These are phyloP conservation scores for Sclerurus mexicanus DNA, from an alignment of 2,113 vertebrate species.

Conservation along the genomic window DNA sequence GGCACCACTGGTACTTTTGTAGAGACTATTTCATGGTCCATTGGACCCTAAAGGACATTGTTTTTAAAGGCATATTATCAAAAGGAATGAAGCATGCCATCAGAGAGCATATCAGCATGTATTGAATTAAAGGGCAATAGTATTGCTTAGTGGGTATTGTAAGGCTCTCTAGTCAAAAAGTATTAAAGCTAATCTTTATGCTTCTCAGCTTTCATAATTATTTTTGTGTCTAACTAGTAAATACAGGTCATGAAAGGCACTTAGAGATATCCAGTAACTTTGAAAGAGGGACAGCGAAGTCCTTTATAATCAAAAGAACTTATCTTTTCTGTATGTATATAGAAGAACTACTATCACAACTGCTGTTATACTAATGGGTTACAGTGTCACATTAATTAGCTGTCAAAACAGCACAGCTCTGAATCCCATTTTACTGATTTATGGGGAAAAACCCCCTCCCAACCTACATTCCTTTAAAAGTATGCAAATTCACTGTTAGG, in stretches of 20 bases:
- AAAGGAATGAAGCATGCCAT: constrained; percentile 59
- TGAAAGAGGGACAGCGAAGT: not conserved
- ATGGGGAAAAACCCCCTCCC: not conserved
- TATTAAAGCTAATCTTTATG: not conserved
- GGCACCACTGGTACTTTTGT: constrained; percentile 64
- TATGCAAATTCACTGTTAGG: not conserved
- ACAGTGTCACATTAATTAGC: not conserved
- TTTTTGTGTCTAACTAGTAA: not conserved
- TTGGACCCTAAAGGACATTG: constrained; percentile 82
- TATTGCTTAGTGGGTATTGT: not conserved
- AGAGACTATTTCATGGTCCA: constrained; percentile 82
- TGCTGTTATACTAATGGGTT: not conserved
- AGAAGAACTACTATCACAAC: not conserved
- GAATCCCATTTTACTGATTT: not conserved
- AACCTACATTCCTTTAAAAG: not conserved
- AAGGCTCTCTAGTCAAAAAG: constrained; percentile 10
- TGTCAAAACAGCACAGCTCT: not conserved
- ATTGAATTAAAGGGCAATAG: constrained; percentile 43
- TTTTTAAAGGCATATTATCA: constrained; percentile 77
- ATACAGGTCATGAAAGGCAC: not conserved
- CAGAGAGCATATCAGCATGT: constrained; percentile 28
- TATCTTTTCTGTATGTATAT: not conserved
- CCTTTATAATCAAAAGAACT: not conserved
- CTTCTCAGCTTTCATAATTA: not conserved
- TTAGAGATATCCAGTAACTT: not conserved